Evolutionary conservation across 2,888 invertebrate species (phyloP).

Genomic region (Orchesellides sinensis): DNA sequence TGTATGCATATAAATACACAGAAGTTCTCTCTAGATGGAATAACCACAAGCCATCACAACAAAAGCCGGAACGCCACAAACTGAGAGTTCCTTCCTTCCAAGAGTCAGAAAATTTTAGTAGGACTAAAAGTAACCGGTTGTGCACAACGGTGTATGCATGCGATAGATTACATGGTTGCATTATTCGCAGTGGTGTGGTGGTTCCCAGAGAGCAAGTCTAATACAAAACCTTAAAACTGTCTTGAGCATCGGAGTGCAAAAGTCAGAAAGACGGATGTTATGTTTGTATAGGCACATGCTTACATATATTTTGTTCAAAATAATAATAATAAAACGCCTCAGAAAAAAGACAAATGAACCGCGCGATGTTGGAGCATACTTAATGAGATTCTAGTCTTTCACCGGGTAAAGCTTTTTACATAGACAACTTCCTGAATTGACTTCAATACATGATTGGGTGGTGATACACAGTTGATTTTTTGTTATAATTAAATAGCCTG

Average conservation of each 20-base stretch:
- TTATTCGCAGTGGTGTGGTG: not conserved
- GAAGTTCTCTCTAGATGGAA: not conserved
- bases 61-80: slow-evolving; percentile 52
- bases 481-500: not conserved
- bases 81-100: slow-evolving; percentile 10
- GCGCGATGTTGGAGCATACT: not conserved
- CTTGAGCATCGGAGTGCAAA: slow-evolving; percentile 10
- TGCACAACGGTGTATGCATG: too few species aligned
- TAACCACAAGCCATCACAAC: slow-evolving; percentile 52
- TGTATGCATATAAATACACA: not conserved
- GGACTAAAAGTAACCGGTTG: slow-evolving; percentile 17
- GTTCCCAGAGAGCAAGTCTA: slow-evolving; percentile 3
- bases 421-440: too few species aligned
- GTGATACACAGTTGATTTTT: not conserved
- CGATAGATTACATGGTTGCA: not conserved
- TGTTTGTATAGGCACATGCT: too few species aligned
- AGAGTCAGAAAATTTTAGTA: slow-evolving; percentile 34
- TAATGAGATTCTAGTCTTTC: not conserved
- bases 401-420: not conserved
- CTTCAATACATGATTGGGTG: not conserved
- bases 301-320: not conserved
- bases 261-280: not conserved
- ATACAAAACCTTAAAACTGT: slow-evolving; percentile 12
- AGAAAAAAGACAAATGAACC: slow-evolving; percentile 12
- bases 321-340: slow-evolving; percentile 3